Conservation (phyloP, 2,888 invertebrate species). For the Cheilosia soror region DNA sequence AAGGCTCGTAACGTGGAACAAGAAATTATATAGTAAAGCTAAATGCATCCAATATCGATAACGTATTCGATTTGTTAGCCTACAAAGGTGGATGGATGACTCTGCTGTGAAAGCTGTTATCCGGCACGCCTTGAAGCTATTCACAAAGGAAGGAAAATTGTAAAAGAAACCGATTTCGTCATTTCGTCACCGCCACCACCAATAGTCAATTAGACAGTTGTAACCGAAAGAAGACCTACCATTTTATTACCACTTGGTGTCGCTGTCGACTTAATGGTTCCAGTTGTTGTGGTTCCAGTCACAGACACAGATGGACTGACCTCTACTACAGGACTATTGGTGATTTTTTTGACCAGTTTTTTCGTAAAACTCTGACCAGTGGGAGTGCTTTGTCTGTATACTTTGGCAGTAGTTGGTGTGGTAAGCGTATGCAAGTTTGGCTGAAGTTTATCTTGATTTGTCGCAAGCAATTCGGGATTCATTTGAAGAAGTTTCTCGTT, state of each 20-base stretch:
- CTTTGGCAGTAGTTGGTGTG: conserved; percentile 82
- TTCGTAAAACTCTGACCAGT: conserved; percentile 40
- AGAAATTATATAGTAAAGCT: conserved; percentile 19
- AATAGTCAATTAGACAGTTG: conserved; percentile 83
- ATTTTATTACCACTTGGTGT: conserved; percentile 83
- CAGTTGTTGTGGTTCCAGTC: conserved; percentile 77
- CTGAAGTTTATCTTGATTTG: conserved; percentile 28
- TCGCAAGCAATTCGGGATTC: conserved; percentile 14
- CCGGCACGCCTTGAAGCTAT: conserved; percentile 48
- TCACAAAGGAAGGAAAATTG: conserved; percentile 37
- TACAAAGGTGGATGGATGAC: conserved; percentile 49
- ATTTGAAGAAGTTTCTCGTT: conserved; percentile 26
- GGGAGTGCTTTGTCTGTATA: conserved; percentile 44
- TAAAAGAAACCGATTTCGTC: conserved; percentile 37
- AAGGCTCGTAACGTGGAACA: conserved; percentile 23
- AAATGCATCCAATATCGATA: background rate
- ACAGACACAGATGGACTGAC: conserved; percentile 77
- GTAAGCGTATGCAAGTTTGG: conserved; percentile 68
- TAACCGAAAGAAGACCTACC: conserved; percentile 86
- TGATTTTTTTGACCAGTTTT: conserved; percentile 69
- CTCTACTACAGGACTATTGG: conserved; percentile 70
- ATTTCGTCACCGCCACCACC: conserved; percentile 48
- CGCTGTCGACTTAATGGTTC: conserved; percentile 76
- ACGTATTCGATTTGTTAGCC: background rate
- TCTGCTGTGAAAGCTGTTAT: conserved; percentile 35